A percentile compares a stretch with the other conserved stretches of the same genome.
phyloP scores from a whole-genome alignment of 2,888 invertebrate genomes.

The Caenorhabditis afra region DNA sequence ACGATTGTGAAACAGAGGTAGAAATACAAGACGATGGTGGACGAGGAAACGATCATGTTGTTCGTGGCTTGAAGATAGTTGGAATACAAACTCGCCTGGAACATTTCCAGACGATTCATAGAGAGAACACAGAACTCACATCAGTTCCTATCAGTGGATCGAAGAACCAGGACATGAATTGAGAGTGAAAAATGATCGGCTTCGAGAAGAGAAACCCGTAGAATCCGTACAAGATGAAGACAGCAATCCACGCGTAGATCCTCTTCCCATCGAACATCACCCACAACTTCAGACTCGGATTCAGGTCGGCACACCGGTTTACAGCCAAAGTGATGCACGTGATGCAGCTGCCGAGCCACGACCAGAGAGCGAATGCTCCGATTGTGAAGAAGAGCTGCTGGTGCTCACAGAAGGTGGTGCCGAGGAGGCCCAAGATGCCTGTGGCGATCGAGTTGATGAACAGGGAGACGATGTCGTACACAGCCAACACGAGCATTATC shows the following conservation, averaged over 20 bases:
- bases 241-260: constrained; percentile 3
- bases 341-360: constrained; percentile 33
- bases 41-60: constrained; percentile 3
- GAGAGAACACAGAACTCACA: not conserved
- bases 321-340: constrained; percentile 30
- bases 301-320: constrained; percentile 33
- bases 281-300: constrained; percentile 10
- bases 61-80: constrained; percentile 2
- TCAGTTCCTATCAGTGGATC: constrained; percentile 22
- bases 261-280: constrained; percentile 17
- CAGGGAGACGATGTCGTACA: constrained; percentile 8
- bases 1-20: not conserved
- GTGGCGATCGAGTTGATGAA: constrained; percentile 16
- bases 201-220: constrained; percentile 35
- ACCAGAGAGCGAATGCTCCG: not conserved
- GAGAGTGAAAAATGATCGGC: constrained; percentile 26
- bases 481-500: constrained; percentile 11
- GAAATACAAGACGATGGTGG: not conserved
- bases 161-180: constrained; percentile 43
- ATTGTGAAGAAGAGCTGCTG: not conserved
- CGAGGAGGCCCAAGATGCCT: constrained; percentile 21
- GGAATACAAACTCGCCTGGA: not conserved
- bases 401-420: constrained; percentile 13
- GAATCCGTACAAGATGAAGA: constrained; percentile 16
- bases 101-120: too few species aligned